phyloP scores from a whole-genome alignment of 2,888 invertebrate species.

The Stegophylla sp. region DNA sequence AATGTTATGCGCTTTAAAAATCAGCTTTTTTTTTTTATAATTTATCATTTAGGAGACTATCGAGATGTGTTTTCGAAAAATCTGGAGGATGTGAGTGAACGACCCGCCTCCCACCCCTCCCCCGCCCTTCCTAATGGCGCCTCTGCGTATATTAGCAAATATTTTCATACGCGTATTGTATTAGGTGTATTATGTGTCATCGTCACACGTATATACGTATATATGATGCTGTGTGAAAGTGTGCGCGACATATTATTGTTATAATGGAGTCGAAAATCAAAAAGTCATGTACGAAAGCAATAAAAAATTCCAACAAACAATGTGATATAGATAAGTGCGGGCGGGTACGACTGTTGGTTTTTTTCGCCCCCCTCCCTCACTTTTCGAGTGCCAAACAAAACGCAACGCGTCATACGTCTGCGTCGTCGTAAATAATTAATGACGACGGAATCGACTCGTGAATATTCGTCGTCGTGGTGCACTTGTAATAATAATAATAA shows the following conservation, averaged over 20 bases:
- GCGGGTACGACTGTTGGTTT: not conserved
- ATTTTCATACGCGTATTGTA: too few relatives aligned
- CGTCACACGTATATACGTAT: not conserved
- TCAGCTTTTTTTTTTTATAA: too few relatives aligned
- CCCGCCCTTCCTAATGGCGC: too few relatives aligned
- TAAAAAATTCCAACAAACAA: constrained; percentile 35
- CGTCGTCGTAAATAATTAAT: constrained; percentile 24
- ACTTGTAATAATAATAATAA: constrained; percentile 2
- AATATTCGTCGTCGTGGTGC: not conserved
- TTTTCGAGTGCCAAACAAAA: constrained; percentile 7
- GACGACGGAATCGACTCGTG: not conserved
- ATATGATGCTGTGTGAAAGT: not conserved
- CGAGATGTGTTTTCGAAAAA: too few relatives aligned
- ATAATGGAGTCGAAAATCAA: constrained; percentile 41
- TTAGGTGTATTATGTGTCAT: too few relatives aligned
- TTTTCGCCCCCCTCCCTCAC: too few relatives aligned
- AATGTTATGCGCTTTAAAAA: too few relatives aligned
- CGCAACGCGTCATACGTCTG: constrained; percentile 29
- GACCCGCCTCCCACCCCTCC: too few relatives aligned
- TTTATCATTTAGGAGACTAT: too few relatives aligned
- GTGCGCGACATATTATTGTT: not conserved
- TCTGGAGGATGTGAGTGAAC: too few relatives aligned
- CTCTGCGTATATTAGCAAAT: too few relatives aligned
- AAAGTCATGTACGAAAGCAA: constrained; percentile 46
- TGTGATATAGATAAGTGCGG: constrained; percentile 19